Base-by-base conservation (phyloP, 37 sponge, comb jelly and placozoan genomes). In the Chondrosia reniformis region DNA sequence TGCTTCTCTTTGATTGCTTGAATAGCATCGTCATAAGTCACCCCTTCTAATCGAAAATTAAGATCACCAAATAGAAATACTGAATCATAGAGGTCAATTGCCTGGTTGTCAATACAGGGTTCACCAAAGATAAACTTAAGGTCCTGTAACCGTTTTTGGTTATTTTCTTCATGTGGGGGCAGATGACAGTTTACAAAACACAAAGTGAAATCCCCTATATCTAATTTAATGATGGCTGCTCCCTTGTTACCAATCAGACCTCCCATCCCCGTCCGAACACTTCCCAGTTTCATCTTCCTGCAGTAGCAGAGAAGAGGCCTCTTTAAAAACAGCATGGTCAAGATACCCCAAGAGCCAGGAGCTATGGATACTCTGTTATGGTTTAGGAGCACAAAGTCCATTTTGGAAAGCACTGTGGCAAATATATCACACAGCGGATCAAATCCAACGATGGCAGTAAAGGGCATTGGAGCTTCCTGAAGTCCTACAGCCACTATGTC, bases 221-320 rank as follows among this genome's bases (percentile, higher is more conserved):
- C 72, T 44, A 85, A 76, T 4, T 89, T 85, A 24, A 92, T 45
- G 54, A 79, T 83, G 3, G 82, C 67, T 13, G 89, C 93, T 22
- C 93, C 93, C 34, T 92, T 92, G 78, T 92, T 92, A 0, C 93
- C 93, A 30, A 88, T 33, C 63, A 86, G 65, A 24, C 93, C 93
- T 24, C 84, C 77, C 25, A 85, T 52, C 0, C 93, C 93, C n/a
- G 93, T 92, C 45, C 79, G 84, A 7, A 79, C 76, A 0, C 79
- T 80, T 34, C 69, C 56, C 0, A 79, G 33, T 31, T 69, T 75
- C 63, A 89, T 52, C 31, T 80, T 56, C 22, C 56, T 46, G 17
- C 81, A 84, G 80, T 88, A 92, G 40, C 89, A 86, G 17, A 92
- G 63, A 21, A 92, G 86, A n/a, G 93, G 80, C 0, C 81, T 52